Percentiles rank a stretch among this genome's conserved stretches.
These are phyloP conservation scores for Agrochola lychnidis DNA, from an alignment of 2,888 invertebrate genomes.

Conservation along the genomic window DNA sequence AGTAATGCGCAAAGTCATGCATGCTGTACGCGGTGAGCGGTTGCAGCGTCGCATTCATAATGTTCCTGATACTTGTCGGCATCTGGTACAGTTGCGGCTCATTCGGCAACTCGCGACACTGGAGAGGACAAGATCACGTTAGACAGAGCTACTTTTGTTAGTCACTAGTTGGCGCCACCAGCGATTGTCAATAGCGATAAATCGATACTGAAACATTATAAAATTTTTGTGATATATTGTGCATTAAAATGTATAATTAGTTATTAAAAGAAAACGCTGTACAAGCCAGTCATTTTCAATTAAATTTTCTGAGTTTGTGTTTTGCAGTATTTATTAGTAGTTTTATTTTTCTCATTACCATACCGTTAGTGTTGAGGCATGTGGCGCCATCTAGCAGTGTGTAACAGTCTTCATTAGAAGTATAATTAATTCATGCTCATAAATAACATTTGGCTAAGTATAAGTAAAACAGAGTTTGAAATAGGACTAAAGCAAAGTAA, in stretches of 20 bases:
- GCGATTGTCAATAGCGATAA: not conserved
- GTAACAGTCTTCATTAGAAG: not conserved
- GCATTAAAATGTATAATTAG: not conserved
- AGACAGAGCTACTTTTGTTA: not conserved
- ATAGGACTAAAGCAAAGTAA: constrained; percentile 26
- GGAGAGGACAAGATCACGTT: constrained; percentile 23
- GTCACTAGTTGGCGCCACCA: constrained; percentile 44
- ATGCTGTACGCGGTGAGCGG: constrained; percentile 56
- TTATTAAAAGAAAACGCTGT: not conserved
- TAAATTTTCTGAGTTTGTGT: not conserved
- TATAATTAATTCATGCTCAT: constrained; percentile 32
- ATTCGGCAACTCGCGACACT: constrained; percentile 84
- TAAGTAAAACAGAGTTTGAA: constrained; percentile 37
- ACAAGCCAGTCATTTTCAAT: not conserved
- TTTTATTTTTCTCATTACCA: too few relatives aligned
- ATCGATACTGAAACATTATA: not conserved
- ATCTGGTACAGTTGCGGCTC: constrained; percentile 77
- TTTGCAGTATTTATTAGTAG: not conserved
- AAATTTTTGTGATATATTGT: too few relatives aligned
- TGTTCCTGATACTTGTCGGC: constrained; percentile 69
- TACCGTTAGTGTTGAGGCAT: not conserved
- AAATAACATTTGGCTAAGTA: constrained; percentile 41
- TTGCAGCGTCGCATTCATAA: constrained; percentile 60
- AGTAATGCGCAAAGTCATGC: constrained; percentile 74
- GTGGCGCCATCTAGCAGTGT: constrained; percentile 40